Conservation (phyloP, 2,113 vertebrate genomes). For the Cyanoramphus novaezelandiae region DNA sequence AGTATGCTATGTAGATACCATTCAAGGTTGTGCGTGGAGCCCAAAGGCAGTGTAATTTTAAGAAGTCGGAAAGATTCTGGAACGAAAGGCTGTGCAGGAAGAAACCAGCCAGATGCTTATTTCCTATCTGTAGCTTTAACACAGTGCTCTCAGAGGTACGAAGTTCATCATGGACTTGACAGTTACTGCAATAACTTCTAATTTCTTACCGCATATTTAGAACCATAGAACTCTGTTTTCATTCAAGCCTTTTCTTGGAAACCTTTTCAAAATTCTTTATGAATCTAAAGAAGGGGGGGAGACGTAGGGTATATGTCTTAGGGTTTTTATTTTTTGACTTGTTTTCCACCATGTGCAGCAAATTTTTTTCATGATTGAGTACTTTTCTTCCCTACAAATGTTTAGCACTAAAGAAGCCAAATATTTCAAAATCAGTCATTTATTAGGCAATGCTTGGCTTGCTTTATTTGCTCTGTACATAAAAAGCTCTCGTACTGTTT, state of each 20-base stretch:
- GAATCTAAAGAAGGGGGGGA: neutral
- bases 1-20: neutral
- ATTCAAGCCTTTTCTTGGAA: neutral
- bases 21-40: neutral
- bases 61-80: neutral
- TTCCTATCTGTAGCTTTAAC: neutral
- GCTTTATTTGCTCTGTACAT: constrained; percentile 10
- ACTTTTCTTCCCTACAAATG: neutral
- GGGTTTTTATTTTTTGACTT: neutral
- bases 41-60: neutral
- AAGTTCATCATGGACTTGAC: neutral
- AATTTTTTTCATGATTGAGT: neutral
- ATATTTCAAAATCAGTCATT: constrained; percentile 31
- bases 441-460: constrained; percentile 5
- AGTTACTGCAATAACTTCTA: neutral
- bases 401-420: neutral
- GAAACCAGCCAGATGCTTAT: neutral
- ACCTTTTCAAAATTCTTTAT: neutral
- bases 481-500: neutral
- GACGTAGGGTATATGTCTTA: neutral
- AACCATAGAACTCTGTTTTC: neutral
- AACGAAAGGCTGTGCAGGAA: neutral
- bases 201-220: neutral
- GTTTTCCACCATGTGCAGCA: neutral
- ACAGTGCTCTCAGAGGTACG: neutral